phyloP scores from a whole-genome alignment of 2,888 invertebrate genomes.

The Acanthacorydalis orientalis region DNA sequence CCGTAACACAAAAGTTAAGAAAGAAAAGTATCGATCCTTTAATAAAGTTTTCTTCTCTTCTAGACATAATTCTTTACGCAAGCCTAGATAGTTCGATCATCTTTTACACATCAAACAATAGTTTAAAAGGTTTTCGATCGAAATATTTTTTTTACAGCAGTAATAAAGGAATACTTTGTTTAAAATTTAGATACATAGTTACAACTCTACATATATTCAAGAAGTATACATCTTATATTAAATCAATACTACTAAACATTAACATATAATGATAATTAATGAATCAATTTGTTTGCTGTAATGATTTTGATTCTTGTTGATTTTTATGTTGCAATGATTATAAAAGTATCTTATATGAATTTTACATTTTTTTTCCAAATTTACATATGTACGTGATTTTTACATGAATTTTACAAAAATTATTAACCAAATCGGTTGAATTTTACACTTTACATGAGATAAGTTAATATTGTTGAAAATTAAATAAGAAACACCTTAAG shows the following conservation, averaged over 20 bases:
- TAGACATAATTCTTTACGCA: too few species aligned
- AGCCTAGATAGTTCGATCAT: too few species aligned
- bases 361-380: slow-evolving; percentile 7
- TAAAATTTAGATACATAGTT: slow-evolving; percentile 4
- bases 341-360: slow-evolving; percentile 4
- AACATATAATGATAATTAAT: not conserved
- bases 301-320: not conserved
- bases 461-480: too few species aligned
- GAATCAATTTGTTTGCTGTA: not conserved
- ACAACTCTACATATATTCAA: slow-evolving; percentile 5
- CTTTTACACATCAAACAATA: too few species aligned
- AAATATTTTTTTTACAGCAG: too few species aligned
- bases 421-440: slow-evolving; percentile 4
- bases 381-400: slow-evolving; percentile 7
- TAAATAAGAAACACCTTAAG: too few species aligned
- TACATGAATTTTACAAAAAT: slow-evolving; percentile 5
- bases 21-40: too few species aligned
- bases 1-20: too few species aligned
- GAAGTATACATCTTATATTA: slow-evolving; percentile 6
- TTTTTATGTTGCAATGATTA: not conserved
- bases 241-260: slow-evolving; percentile 1
- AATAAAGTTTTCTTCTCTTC: too few species aligned
- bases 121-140: too few species aligned
- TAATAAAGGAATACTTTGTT: not conserved
- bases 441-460: slow-evolving; percentile 7